These are phyloP conservation scores for Caenorhabditis japonica DNA, from an alignment of 2,888 invertebrate species.

Conservation along the genomic window DNA sequence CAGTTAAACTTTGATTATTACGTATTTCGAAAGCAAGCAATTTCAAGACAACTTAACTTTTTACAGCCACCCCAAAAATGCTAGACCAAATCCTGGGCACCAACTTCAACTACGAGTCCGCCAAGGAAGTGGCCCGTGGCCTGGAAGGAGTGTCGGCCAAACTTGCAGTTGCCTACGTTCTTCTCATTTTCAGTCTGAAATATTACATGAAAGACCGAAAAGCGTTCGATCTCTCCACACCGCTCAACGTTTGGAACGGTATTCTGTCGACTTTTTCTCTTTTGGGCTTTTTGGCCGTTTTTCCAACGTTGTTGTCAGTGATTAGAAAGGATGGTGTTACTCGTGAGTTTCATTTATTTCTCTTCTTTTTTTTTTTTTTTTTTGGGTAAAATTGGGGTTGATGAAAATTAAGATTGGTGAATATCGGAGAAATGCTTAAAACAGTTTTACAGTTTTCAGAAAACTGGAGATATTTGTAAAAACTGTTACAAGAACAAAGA, in stretches of 20 bases:
- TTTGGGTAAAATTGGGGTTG: not conserved
- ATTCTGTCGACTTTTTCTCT: conserved; percentile 56
- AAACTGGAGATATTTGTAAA: too few relatives aligned
- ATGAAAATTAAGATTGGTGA: too few relatives aligned
- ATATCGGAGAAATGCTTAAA: too few relatives aligned
- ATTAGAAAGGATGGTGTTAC: conserved; percentile 62
- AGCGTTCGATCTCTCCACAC: conserved; percentile 55
- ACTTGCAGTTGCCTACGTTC: conserved; percentile 57
- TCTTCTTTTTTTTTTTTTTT: not conserved
- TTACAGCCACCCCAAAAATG: too few relatives aligned
- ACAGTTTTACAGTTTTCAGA: too few relatives aligned
- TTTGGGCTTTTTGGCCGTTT: conserved; percentile 61
- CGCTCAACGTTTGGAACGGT: conserved; percentile 62
- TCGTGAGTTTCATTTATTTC: conserved; percentile 52
- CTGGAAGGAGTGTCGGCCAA: conserved; percentile 63
- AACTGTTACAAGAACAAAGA: too few relatives aligned
- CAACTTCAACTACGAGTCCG: conserved; percentile 66
- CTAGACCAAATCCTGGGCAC: conserved; percentile 50
- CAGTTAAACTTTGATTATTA: too few relatives aligned
- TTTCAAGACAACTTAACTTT: too few relatives aligned
- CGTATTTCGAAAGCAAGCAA: too few relatives aligned
- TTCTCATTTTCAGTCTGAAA: conserved; percentile 55
- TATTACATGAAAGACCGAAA: conserved; percentile 64
- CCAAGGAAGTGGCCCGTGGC: conserved; percentile 68
- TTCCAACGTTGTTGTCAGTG: conserved; percentile 65